Conservation (phyloP, 2,113 vertebrate species). For the Entomyzon cyanotis region DNA sequence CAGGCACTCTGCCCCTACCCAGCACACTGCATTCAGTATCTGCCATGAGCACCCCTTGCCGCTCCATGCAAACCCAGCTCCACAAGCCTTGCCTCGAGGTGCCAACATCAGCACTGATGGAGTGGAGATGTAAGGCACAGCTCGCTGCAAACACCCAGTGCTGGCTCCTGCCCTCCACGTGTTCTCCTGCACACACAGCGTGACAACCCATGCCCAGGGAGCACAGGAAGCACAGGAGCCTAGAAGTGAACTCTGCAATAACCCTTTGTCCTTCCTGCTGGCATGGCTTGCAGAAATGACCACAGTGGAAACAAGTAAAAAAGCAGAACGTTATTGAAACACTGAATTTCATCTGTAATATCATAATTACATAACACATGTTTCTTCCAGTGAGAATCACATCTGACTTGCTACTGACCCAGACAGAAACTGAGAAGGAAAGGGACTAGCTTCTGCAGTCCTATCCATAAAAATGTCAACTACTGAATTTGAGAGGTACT, state of each 20-base stretch:
- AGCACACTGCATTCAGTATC: fast-evolving
- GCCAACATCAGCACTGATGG: fast-evolving
- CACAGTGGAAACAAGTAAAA: neutral
- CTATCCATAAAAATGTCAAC: neutral
- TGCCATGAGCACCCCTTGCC: fast-evolving
- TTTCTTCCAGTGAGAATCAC: neutral
- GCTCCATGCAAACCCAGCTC: fast-evolving
- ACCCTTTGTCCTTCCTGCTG: neutral
- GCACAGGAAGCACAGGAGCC: neutral
- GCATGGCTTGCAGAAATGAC: neutral
- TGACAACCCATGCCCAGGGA: fast-evolving
- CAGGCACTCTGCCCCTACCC: neutral
- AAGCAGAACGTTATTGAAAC: neutral
- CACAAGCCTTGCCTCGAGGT: neutral
- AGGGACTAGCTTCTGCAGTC: neutral
- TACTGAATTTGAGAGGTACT: neutral
- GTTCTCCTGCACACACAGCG: neutral
- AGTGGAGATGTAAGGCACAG: fast-evolving
- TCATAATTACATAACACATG: neutral
- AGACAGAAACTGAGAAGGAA: neutral
- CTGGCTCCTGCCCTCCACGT: neutral
- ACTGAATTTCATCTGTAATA: neutral
- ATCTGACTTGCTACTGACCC: neutral
- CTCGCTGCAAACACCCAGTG: fast-evolving
- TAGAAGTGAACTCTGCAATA: neutral